Evolutionary conservation across 2,888 invertebrate genomes (phyloP).

Genomic region (Drosophila prostipennis): DNA sequence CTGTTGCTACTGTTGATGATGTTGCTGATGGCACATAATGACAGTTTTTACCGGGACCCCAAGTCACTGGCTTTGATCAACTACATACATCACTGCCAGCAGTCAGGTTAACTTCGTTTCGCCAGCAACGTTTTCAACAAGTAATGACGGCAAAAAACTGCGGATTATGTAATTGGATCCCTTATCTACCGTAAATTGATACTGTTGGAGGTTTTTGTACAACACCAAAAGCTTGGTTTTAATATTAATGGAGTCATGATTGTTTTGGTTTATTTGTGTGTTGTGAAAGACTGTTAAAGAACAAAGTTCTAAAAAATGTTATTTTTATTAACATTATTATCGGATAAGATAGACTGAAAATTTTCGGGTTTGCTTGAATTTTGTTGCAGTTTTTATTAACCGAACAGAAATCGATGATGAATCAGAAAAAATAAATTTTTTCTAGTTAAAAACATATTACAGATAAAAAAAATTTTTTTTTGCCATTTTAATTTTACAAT

Average conservation of each 20-base stretch:
- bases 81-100: slow-evolving; percentile 52
- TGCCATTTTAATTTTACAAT: no score
- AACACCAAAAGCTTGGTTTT: no score
- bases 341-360: no score
- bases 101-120: slow-evolving; percentile 14
- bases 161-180: slow-evolving; percentile 17
- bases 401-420: no score
- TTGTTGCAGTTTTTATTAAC: no score
- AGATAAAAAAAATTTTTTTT: no score
- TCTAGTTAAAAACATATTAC: no score
- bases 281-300: no score
- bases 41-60: slow-evolving; percentile 49
- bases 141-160: background rate
- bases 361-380: no score
- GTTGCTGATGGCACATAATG: slow-evolving; percentile 57
- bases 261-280: background rate
- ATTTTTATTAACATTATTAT: no score
- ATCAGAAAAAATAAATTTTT: no score
- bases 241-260: background rate
- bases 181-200: slow-evolving; percentile 13
- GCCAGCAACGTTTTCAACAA: background rate
- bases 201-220: background rate
- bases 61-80: slow-evolving; percentile 61
- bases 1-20: slow-evolving; percentile 17
- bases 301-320: no score